Base-by-base conservation (phyloP, 64 coral and sea anemone genomes). In the Porites lutea region DNA sequence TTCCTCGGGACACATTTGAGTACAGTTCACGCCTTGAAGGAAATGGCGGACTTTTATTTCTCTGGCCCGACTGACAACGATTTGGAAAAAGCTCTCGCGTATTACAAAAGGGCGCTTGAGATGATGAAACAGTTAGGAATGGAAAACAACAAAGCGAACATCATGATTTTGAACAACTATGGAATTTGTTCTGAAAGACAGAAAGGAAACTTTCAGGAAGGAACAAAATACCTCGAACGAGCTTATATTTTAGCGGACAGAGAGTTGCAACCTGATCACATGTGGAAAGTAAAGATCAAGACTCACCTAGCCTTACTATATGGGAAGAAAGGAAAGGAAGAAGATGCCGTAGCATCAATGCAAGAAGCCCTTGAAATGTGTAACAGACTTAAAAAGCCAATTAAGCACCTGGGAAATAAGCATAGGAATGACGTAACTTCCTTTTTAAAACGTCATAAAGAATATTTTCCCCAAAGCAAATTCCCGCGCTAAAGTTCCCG, bases 11-110 rank as follows among this genome's bases (percentile, higher is more conserved):
- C 71, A 81, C 88, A 90, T 69, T 52, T 90, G 1, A 55, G 54
- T 13, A 90, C 88, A 8, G 88, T 75, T 70, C 48, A 71, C 9
- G 43, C 76, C 21, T 21, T 59, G 5, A 90, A 90, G 44, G 75
- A 90, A 2, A 43, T 90, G 8, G 88, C 63, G n/a, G 88, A 90
- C 48, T 37, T 78, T 45, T 43, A 66, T n/a, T 66, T 48, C 2
- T 2, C 2, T 2, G 19, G 53, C 8, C 7, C 78, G 15, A 69
- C 22, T 46, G 19, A 46, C 10, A 68, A 3, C 22, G 3, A 62
- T 75, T 5, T 20, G 78, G 27, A 78, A 66, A 46, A 48, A 77
- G 72, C 73, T 1, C 45, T 77, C 47, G 7, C 18, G 45, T 52
- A 89, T 50, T 89, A 89, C 50, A 62, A 78, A 22, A 43, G 66